Conservation (phyloP, 2,888 invertebrate genomes). For the Celastrina argiolus region DNA sequence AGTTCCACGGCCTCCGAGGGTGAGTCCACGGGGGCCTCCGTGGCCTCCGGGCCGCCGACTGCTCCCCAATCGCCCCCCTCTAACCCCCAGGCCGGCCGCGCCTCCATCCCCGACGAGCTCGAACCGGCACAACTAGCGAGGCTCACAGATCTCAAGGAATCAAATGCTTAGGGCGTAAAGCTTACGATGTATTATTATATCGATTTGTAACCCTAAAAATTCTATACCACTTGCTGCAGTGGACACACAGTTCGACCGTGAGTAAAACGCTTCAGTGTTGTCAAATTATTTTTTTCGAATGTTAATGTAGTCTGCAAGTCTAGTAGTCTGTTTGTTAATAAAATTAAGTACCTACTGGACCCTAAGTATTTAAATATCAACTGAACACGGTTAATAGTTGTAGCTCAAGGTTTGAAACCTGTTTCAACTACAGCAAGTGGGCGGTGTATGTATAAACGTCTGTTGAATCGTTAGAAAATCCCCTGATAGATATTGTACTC, state of each 20-base stretch:
- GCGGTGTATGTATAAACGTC: constrained; percentile 19
- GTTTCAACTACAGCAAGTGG: constrained; percentile 9
- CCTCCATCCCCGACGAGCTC: constrained; percentile 92
- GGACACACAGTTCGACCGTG: background rate
- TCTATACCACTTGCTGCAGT: background rate
- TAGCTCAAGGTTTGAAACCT: background rate
- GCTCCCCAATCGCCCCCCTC: constrained; percentile 79
- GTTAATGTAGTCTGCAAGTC: background rate
- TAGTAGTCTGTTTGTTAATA: background rate
- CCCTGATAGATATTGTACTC: constrained; percentile 23
- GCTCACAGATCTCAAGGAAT: constrained; percentile 92
- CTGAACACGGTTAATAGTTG: background rate
- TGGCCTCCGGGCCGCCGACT: constrained; percentile 75
- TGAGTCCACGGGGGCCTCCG: constrained; percentile 80
- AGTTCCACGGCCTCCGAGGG: constrained; percentile 83
- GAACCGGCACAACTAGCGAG: constrained; percentile 93
- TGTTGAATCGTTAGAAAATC: constrained; percentile 16
- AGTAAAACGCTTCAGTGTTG: background rate
- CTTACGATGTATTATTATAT: constrained; percentile 15
- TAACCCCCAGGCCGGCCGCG: constrained; percentile 86
- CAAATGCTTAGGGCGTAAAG: constrained; percentile 84
- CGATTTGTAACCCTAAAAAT: constrained; percentile 15
- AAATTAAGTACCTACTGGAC: background rate
- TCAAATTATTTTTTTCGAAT: constrained; percentile 1
- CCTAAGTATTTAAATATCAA: background rate